Evolutionary conservation across 2,113 vertebrate genomes (phyloP), one percentile per base, ranked within the genome.

Genomic region (Sylvia atricapilla): DNA sequence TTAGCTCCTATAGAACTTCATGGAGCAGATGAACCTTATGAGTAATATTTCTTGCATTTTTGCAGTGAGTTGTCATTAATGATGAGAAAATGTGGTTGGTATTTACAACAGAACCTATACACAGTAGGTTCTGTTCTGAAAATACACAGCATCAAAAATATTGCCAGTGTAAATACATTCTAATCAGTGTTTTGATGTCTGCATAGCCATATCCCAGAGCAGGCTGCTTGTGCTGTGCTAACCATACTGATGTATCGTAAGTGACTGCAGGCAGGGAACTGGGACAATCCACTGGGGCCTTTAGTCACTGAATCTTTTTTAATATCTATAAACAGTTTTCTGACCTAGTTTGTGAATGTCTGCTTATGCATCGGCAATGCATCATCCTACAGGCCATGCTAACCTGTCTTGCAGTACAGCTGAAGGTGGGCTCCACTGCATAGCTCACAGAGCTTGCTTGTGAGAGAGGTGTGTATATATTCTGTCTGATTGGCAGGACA

Each of bases 261-360:
- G 39, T 94, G 77, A 73, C 78, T 89, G 41, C 39, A 76, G 69
- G 43, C 56, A 76, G 89, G 41, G 41, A 89, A 72, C 20, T 76
- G 46, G 66, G 53, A 70, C 2, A 11, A 56, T 78, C 53, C 58
- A 30, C 41, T 87, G 66, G 55, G 49, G 55, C 80, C 15, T 84
- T 76, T 53, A 72, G 44, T 91, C 46, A 81, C 53, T 75, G 56
- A 63, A 68, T 94, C 76, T 93, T 96, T 76, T 94, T 85, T 81
- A 89, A 56, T 72, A 76, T 30, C 13, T 89, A 46, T 79, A 82
- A 90, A 87, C 68, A 75, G 35, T 82, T 86, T 93, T 79, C 60
- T 93, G 91, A 68, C 44, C 62, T 87, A 89, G 19, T 89, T 94
- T 79, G n/a, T 92, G 76, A 47, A 86, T 74, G 41, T 78, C 55